phyloP scores from a whole-genome alignment of 1,140 invertebrate genomes.

The Bombus balteatus region DNA sequence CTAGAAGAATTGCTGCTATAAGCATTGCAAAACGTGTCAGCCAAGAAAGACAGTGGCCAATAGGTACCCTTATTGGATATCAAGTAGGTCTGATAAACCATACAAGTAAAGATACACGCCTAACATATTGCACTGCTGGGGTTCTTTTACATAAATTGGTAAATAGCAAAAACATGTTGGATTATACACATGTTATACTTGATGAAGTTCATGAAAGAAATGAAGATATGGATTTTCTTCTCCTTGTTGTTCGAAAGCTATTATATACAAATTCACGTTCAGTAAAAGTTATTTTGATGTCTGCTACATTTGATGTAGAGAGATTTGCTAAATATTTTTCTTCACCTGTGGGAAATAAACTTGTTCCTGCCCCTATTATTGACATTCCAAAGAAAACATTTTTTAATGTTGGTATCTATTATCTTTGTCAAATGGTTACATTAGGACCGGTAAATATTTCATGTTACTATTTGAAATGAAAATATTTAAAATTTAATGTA shows the following conservation, averaged over 20 bases:
- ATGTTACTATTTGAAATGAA: constrained; percentile 10
- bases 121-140: constrained; percentile 95
- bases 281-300: constrained; percentile 94
- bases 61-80: constrained; percentile 92
- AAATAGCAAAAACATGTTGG: constrained; percentile 83
- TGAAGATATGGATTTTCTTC: constrained; percentile 95
- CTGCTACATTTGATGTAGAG: constrained; percentile 91
- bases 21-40: constrained; percentile 91
- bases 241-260: constrained; percentile 93
- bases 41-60: constrained; percentile 88
- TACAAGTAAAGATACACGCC: constrained; percentile 87
- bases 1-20: constrained; percentile 92
- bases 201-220: constrained; percentile 98
- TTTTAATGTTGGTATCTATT: constrained; percentile 86
- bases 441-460: constrained; percentile 75
- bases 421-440: constrained; percentile 86
- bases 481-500: constrained; percentile 30
- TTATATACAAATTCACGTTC: constrained; percentile 87
- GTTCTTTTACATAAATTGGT: constrained; percentile 90
- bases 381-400: constrained; percentile 82
- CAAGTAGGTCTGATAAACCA: constrained; percentile 88
- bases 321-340: constrained; percentile 91
- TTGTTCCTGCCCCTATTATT: constrained; percentile 84
- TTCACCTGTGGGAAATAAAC: constrained; percentile 79
- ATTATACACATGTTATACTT: constrained; percentile 95